Evolutionary conservation across 2,888 invertebrate species (phyloP), one percentile per base, ranked within the genome.

Genomic region (Troglohyphantes excavatus): DNA sequence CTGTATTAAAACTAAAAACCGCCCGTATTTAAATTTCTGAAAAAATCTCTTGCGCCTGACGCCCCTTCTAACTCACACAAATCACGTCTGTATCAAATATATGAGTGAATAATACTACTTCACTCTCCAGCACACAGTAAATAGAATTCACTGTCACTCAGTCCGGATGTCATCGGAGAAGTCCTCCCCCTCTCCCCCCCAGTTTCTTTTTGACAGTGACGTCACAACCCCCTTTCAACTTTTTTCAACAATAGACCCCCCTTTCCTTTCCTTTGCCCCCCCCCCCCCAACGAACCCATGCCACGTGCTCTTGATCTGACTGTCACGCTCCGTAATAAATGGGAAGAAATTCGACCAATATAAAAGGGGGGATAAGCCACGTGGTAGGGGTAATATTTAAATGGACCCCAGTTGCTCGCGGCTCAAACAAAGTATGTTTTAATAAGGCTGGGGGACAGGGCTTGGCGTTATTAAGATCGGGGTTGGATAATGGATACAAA

Each of bases 341-440:
- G 72, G 63, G 61, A 19, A 73, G 73, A 73, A 72, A 83, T 73
- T 39, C 59, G n/a, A 21, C 72, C 43, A 39, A 73, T 63, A 73
- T 72, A 63, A 27, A 29, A 26, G 9, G 68, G n/a, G 65, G 70
- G 70, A 82, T 70, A 70, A 70, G 53, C 33, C 33, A 76, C 65
- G 63, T 67, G 67, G 39, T 65, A 46, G 79, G 79, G 43, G 43
- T 79, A 79, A 70, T 82, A 82, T 83, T 83, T 73, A 83, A 83
- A 73, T 73, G 83, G 70, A 70, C 29, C 63, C 26, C 33, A 43
- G 53, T 39, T 13, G 39, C 39, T 39, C 39, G 29, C 27, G 29
- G 23, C 43, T 83, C 83, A 83, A 73, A 83, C 83, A 73, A 63
- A 83, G 83, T 63, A 59, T 65, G 63, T 73, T 83, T 73, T 83